These are phyloP conservation scores for Aplysina aerophoba DNA, from an alignment of 37 sponge, comb jelly and placozoan genomes.

Conservation along the genomic window DNA sequence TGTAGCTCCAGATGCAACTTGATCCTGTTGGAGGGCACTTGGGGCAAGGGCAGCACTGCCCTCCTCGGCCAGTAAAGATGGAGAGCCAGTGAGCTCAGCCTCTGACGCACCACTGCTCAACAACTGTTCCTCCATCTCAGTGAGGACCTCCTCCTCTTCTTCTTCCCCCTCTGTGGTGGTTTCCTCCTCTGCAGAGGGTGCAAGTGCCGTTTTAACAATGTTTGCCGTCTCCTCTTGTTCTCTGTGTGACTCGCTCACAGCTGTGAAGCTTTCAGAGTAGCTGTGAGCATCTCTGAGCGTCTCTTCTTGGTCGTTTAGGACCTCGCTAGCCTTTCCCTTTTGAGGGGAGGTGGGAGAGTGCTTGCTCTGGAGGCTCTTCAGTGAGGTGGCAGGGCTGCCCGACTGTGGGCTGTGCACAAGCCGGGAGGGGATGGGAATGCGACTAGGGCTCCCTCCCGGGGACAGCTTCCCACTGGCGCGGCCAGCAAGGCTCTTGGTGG, in stretches of 20 bases:
- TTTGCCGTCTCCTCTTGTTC: background rate
- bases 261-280: background rate
- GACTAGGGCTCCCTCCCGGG: background rate
- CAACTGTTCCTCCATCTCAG: conserved; percentile 4
- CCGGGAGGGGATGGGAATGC: background rate
- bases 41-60: background rate
- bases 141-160: background rate
- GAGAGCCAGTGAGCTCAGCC: background rate
- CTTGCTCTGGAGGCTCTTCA: background rate
- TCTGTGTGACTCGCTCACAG: background rate
- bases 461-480: background rate
- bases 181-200: background rate
- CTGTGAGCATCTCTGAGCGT: background rate
- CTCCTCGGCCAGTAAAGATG: background rate
- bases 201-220: background rate
- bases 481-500: background rate
- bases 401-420: background rate
- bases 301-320: background rate
- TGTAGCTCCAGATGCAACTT: background rate
- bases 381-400: background rate
- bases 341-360: too few relatives aligned
- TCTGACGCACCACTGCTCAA: background rate
- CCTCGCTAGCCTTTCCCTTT: background rate
- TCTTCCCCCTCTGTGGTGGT: background rate
- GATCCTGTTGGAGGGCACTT: background rate